Percentiles rank a stretch among this genome's conserved stretches.
Evolutionary conservation across 2,888 invertebrate genomes (phyloP).

Genomic region (Pegoplata infirma): DNA sequence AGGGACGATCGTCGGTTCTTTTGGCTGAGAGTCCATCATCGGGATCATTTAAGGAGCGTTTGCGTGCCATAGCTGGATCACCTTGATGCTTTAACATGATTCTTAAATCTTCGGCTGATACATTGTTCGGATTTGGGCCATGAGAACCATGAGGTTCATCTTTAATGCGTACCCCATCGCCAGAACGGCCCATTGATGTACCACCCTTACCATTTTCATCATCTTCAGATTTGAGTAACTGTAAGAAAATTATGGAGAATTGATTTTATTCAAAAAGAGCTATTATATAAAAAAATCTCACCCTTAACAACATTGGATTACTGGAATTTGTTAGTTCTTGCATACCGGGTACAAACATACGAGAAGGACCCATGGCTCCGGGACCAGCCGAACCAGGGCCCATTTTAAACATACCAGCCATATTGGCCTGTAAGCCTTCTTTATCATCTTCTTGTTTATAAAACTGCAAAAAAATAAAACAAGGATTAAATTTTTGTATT

Average conservation of each 20-base stretch:
- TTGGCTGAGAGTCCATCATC: slow-evolving; percentile 79
- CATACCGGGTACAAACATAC: slow-evolving; percentile 63
- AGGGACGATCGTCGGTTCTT: slow-evolving; percentile 78
- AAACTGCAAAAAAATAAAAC: slow-evolving; percentile 66
- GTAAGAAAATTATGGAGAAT: slow-evolving; percentile 63
- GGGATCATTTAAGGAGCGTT: slow-evolving; percentile 83
- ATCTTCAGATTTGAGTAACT: slow-evolving; percentile 90
- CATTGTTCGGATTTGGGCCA: slow-evolving; percentile 70
- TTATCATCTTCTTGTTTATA: slow-evolving; percentile 77
- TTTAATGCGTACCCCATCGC: slow-evolving; percentile 80
- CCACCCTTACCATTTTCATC: slow-evolving; percentile 82
- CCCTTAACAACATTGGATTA: slow-evolving; percentile 84
- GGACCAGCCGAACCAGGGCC: slow-evolving; percentile 61
- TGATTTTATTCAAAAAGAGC: not conserved
- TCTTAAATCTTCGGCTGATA: slow-evolving; percentile 77
- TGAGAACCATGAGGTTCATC: slow-evolving; percentile 77
- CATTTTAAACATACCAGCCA: slow-evolving; percentile 69
- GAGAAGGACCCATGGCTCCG: slow-evolving; percentile 59
- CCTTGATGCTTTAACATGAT: slow-evolving; percentile 76
- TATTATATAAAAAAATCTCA: slow-evolving; percentile 74
- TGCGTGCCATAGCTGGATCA: slow-evolving; percentile 79
- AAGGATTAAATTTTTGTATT: no score
- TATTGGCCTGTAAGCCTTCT: slow-evolving; percentile 66
- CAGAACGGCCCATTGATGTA: slow-evolving; percentile 73
- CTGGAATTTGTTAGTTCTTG: slow-evolving; percentile 77